Evolutionary conservation across 2,797 vertebrate species (phyloP).

Genomic region (Hapalemur alaotrensis): DNA sequence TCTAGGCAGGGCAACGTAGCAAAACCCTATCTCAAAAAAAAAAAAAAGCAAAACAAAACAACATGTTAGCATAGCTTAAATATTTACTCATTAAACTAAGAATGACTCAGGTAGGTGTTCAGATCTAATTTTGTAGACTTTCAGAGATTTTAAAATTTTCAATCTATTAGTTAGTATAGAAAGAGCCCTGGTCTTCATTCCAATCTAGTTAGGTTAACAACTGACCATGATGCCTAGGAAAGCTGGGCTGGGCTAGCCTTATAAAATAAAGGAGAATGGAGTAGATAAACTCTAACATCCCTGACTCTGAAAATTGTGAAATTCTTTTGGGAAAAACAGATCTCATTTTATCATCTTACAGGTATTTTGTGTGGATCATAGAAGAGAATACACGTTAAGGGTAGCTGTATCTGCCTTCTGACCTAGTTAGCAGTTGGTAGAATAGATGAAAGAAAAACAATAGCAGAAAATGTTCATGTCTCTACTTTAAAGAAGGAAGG

Average conservation of each 20-base stretch:
- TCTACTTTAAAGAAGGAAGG: constrained; percentile 50
- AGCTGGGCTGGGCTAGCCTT: background rate
- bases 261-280: background rate
- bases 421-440: background rate
- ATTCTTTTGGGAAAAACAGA: constrained; percentile 5
- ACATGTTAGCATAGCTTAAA: constrained; percentile 34
- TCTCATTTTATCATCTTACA: background rate
- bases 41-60: background rate
- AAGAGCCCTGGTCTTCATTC: background rate
- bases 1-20: no score
- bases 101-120: background rate
- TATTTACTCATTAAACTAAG: constrained; percentile 25
- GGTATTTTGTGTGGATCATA: background rate
- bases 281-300: background rate
- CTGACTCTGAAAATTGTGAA: constrained; percentile 7
- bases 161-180: background rate
- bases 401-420: constrained; percentile 3
- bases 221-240: background rate
- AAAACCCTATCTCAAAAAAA: no score
- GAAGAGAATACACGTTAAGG: background rate
- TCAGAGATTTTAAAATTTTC: constrained; percentile 7
- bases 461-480: background rate
- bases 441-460: constrained; percentile 45
- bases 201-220: background rate
- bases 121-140: constrained; percentile 3